Conservation (phyloP, 2,113 vertebrate species). For the Brachyistius frenatus region DNA sequence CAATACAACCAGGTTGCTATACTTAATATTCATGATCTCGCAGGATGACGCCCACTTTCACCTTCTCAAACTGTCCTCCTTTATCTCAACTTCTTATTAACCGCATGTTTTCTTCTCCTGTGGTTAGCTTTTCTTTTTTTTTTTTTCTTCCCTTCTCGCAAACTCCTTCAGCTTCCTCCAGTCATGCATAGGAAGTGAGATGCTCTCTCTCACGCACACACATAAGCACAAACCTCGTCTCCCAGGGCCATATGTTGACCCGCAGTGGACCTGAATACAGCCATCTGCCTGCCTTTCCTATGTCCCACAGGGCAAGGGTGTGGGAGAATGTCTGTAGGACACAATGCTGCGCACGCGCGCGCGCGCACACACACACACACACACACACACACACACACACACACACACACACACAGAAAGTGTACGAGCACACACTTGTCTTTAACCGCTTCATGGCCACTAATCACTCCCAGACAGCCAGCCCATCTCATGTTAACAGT, state of each 20-base stretch:
- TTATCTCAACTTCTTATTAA: conserved; percentile 21
- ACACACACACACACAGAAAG: conserved; percentile 44
- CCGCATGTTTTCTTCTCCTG: conserved; percentile 5
- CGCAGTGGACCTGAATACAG: conserved; percentile 75
- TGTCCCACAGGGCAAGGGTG: conserved; percentile 74
- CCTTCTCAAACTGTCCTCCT: conserved; percentile 20
- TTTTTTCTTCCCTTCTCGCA: not conserved
- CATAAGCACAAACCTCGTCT: conserved; percentile 71
- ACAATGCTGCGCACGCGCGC: conserved; percentile 53
- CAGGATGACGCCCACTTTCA: conserved; percentile 30
- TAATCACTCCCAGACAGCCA: conserved; percentile 65
- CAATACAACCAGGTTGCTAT: fast-evolving
- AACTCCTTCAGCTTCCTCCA: conserved; percentile 59
- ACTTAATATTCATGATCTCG: conserved; percentile 29
- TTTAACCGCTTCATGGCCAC: conserved; percentile 70
- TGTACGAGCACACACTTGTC: conserved; percentile 52
- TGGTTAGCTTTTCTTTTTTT: conserved; percentile 29
- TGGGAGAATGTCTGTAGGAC: conserved; percentile 77
- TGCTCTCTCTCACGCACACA: conserved; percentile 55
- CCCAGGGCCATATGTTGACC: conserved; percentile 79
- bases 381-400: conserved; percentile 44
- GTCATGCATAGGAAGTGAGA: conserved; percentile 56
- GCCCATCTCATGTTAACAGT: conserved; percentile 68
- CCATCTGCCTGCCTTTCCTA: conserved; percentile 78
- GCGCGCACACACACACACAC: conserved; percentile 50